These are phyloP conservation scores for Itoplectis maculator DNA, from an alignment of 2,888 invertebrate genomes.

Conservation along the genomic window DNA sequence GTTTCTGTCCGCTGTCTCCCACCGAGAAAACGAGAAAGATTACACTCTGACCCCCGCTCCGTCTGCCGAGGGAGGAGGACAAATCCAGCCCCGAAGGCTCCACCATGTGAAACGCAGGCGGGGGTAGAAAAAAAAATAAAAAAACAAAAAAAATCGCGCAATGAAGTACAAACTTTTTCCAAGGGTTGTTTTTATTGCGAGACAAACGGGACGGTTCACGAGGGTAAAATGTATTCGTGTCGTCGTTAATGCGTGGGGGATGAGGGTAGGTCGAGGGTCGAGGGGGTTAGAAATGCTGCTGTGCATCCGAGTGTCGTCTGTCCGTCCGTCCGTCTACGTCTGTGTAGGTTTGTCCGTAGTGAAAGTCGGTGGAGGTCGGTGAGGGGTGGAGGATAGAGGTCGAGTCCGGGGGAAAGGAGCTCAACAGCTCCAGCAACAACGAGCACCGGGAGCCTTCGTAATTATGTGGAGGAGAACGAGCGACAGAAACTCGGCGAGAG, in stretches of 20 bases:
- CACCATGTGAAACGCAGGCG: no score
- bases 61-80: no score
- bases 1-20: no score
- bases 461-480: conserved; percentile 64
- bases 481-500: conserved; percentile 55
- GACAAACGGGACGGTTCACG: conserved; percentile 35
- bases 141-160: conserved; percentile 23
- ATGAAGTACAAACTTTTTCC: conserved; percentile 31
- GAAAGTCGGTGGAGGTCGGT: conserved; percentile 9
- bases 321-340: background rate
- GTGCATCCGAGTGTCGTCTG: no score
- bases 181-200: conserved; percentile 35
- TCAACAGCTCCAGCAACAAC: conserved; percentile 55
- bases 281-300: no score
- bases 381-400: conserved; percentile 25
- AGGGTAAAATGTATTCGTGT: conserved; percentile 16
- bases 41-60: no score
- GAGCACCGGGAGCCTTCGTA: conserved; percentile 61
- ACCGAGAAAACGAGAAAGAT: no score
- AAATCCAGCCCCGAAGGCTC: no score
- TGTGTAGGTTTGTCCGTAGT: background rate
- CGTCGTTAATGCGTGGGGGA: background rate
- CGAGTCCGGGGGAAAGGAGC: conserved; percentile 34
- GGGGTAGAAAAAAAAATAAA: conserved; percentile 2
- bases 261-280: background rate